A percentile compares a stretch with the other conserved stretches of the same genome.
These are phyloP conservation scores for Oriolus oriolus DNA, from an alignment of 2,113 vertebrate genomes.

Conservation along the genomic window DNA sequence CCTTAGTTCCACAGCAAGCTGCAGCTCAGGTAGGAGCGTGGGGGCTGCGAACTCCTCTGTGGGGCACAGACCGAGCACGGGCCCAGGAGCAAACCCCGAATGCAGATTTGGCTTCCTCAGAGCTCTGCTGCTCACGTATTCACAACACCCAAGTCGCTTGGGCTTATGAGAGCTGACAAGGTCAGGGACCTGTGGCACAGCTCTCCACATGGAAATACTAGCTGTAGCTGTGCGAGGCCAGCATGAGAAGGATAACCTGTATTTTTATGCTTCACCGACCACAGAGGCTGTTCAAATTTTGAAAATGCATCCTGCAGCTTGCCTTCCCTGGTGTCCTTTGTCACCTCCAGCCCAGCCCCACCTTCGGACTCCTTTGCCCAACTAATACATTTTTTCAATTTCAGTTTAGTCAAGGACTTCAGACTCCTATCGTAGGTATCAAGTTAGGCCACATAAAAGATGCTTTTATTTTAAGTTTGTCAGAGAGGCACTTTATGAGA, in stretches of 20 bases:
- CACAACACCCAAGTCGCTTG: not conserved
- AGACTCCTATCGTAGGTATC: not conserved
- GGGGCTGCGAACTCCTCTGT: not conserved
- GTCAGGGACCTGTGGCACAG: not conserved
- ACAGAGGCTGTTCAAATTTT: not conserved
- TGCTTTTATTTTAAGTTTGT: not conserved
- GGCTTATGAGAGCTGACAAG: conserved; percentile 36
- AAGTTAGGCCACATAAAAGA: not conserved
- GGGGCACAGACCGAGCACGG: accelerated
- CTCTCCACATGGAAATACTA: conserved; percentile 1
- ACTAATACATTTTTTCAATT: not conserved
- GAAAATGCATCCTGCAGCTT: not conserved
- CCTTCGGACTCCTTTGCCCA: not conserved
- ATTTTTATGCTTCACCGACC: not conserved
- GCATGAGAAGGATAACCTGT: not conserved
- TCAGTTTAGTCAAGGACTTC: not conserved
- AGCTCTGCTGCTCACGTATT: not conserved
- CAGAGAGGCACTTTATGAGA: not conserved
- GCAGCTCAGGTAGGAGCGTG: not conserved
- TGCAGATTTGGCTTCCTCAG: not conserved
- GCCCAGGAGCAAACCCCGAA: not conserved
- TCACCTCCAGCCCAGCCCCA: not conserved
- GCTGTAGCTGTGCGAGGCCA: not conserved
- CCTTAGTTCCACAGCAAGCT: not conserved
- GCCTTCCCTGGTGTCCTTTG: not conserved